Conservation (phyloP, 2,888 invertebrate genomes). For the Esperia sulphurella region DNA sequence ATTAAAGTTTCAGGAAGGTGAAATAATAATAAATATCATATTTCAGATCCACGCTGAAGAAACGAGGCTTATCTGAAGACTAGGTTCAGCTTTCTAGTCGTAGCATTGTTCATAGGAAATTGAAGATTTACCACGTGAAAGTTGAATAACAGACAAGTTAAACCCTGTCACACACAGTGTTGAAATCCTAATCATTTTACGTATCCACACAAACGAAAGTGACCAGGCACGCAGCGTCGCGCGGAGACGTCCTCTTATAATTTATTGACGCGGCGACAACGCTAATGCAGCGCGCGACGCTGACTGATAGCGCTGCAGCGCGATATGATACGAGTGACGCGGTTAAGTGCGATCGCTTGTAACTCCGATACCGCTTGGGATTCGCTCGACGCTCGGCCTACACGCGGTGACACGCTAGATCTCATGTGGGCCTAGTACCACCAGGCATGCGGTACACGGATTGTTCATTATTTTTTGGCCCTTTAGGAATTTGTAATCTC, state of each 20-base stretch:
- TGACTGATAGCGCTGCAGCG: slow-evolving; percentile 70
- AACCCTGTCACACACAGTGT: too few relatives aligned
- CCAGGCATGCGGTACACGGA: slow-evolving; percentile 23
- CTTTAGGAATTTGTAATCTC: slow-evolving; percentile 3
- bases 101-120: too few relatives aligned
- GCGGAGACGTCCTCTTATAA: slow-evolving; percentile 56
- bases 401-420: slow-evolving; percentile 28
- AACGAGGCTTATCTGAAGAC: too few relatives aligned
- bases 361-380: slow-evolving; percentile 61
- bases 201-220: neutral
- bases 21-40: too few relatives aligned
- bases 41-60: too few relatives aligned
- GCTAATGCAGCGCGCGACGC: slow-evolving; percentile 73
- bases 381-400: slow-evolving; percentile 37
- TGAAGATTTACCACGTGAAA: too few relatives aligned
- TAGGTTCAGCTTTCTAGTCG: too few relatives aligned
- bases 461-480: slow-evolving; percentile 40
- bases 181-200: neutral
- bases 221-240: slow-evolving; percentile 51
- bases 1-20: too few relatives aligned
- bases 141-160: too few relatives aligned
- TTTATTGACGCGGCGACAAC: slow-evolving; percentile 68
- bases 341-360: slow-evolving; percentile 77
- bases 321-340: slow-evolving; percentile 70
- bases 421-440: slow-evolving; percentile 43